Conservation (phyloP, 2,888 invertebrate genomes). For the Aleiodes testaceus region DNA sequence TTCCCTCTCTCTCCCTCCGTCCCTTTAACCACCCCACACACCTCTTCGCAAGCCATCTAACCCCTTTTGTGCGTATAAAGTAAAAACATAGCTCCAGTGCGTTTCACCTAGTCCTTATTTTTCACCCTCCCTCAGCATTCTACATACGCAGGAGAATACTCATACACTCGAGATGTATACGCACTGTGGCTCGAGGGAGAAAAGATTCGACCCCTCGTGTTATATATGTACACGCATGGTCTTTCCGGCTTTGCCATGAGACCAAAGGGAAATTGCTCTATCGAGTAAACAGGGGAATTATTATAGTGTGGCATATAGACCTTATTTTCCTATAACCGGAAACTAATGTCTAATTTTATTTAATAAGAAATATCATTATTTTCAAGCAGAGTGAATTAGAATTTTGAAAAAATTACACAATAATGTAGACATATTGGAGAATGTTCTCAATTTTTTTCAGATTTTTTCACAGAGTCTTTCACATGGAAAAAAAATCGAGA, state of each 20-base stretch:
- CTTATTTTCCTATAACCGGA: conserved; percentile 51
- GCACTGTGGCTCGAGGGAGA: conserved; percentile 16
- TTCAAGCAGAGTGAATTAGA: too few relatives aligned
- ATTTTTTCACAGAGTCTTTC: too few relatives aligned
- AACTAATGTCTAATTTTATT: conserved; percentile 1
- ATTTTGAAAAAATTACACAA: too few relatives aligned
- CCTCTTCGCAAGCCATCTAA: too few relatives aligned
- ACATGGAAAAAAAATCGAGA: too few relatives aligned
- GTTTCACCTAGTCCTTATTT: conserved; percentile 26
- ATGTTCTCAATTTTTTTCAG: too few relatives aligned
- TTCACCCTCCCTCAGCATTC: conserved; percentile 5
- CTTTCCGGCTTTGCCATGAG: conserved; percentile 41
- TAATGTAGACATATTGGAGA: too few relatives aligned
- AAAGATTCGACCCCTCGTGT: conserved; percentile 42
- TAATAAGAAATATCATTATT: neutral
- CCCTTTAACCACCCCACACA: neutral
- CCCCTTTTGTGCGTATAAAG: conserved; percentile 6
- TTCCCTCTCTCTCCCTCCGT: conserved; percentile 32
- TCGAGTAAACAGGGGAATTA: conserved; percentile 60
- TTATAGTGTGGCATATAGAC: conserved; percentile 53
- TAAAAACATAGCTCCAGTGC: conserved; percentile 20
- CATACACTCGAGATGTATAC: conserved; percentile 18
- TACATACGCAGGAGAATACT: conserved; percentile 9
- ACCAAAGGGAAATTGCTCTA: conserved; percentile 56
- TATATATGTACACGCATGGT: conserved; percentile 25